Base-by-base conservation (phyloP, 2,888 invertebrate genomes). In the Orthosia gracilis region DNA sequence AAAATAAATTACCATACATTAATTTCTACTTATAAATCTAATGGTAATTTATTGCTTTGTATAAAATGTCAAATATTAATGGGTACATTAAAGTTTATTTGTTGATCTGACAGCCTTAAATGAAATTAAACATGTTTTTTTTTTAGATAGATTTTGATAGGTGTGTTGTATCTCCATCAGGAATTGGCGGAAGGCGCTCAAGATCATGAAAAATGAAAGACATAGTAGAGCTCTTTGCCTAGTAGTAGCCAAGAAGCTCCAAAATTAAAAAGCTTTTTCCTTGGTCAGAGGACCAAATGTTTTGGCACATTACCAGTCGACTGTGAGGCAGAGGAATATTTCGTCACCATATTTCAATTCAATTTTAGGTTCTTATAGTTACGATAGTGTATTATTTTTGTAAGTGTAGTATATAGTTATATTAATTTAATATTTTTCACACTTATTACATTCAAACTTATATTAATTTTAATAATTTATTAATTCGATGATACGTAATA, bases 1-100 rank as follows among this genome's bases (percentile, higher is more conserved):
- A 54, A 58, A 63, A 79, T 63, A 55, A n/a, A 31, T 70, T 52
- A 78, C 4, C 70, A 69, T 52, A 47, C 23, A 26, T 75, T 52
- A 26, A 58, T 78, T 59, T 49, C n/a, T 40, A 52, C 23, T 59
- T 40, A 59, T 78, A 21, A 70, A 71, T 75, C 52, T 54, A n/a
- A 47, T 23, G 58, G 50, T 0, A 23, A 47, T 69, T 47, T 70
- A 58, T 74, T 69, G 31, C 47, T 59, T 3, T 13, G 7, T 18
- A 47, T 11, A 47, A 69, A 78, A 74, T 69, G 45, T 69, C 57
- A 69, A 52, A 4, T 77, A 23, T 50, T 21, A n/a, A 55, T 64
- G 23, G 0, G 18, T 4, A 58, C 3, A 18, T 31, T 50, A 26
- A 58, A 17, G 21, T 50, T 13, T 49, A 21, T 26, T 67, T 58